Conservation (phyloP, 2,888 invertebrate species). For the Charanyca ferruginea region DNA sequence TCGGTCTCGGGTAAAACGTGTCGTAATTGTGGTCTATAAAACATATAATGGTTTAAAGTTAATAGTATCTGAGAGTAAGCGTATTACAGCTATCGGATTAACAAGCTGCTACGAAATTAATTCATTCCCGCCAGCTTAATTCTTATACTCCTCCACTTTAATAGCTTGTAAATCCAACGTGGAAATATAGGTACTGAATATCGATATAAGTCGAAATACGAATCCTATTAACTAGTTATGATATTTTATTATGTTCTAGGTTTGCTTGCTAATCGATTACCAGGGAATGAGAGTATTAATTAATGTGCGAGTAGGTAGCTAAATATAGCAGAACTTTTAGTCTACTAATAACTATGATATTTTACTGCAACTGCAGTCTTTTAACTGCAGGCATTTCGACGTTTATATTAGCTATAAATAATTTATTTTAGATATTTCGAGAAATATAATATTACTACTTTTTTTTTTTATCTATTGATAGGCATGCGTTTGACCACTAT, state of each 20-base stretch:
- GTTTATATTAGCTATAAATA: constrained; percentile 7
- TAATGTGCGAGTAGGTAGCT: not conserved
- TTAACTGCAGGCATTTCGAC: not conserved
- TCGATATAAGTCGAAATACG: constrained; percentile 23
- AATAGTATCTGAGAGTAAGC: constrained; percentile 63
- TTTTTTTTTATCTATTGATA: too few relatives aligned
- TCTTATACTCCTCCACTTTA: constrained; percentile 56
- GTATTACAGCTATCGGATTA: constrained; percentile 63
- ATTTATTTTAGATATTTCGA: constrained; percentile 4
- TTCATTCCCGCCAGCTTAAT: constrained; percentile 56
- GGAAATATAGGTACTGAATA: constrained; percentile 34
- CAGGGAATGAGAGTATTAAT: constrained; percentile 2
- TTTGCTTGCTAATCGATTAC: constrained; percentile 15
- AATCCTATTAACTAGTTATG: constrained; percentile 17
- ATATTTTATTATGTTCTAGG: constrained; percentile 4
- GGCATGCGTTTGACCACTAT: too few relatives aligned
- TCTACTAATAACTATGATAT: not conserved
- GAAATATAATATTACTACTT: too few relatives aligned
- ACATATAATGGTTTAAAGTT: constrained; percentile 47
- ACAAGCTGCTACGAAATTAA: constrained; percentile 60
- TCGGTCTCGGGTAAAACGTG: constrained; percentile 23
- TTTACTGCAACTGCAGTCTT: constrained; percentile 2
- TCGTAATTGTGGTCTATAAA: constrained; percentile 46
- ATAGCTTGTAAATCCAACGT: constrained; percentile 54
- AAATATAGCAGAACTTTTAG: not conserved